These are phyloP conservation scores for Azemiops feae DNA, from an alignment of 2,113 vertebrate species.

Conservation along the genomic window DNA sequence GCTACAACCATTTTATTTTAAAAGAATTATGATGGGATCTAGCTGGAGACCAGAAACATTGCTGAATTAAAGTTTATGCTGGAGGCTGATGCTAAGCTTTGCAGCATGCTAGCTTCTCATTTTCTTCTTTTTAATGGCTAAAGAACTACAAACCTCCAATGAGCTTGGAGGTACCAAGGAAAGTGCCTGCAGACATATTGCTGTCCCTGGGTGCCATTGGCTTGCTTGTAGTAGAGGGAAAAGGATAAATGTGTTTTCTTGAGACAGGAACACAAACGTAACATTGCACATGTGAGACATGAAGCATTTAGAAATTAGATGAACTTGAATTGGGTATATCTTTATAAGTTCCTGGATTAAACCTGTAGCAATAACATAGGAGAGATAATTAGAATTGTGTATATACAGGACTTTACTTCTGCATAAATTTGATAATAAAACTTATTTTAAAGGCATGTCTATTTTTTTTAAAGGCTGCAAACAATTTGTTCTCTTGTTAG, in stretches of 20 bases:
- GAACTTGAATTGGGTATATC: constrained; percentile 41
- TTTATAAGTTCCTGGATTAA: constrained; percentile 49
- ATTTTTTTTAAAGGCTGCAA: constrained; percentile 50
- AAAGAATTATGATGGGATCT: background rate
- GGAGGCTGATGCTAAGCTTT: background rate
- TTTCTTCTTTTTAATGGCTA: background rate
- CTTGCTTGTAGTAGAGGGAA: background rate
- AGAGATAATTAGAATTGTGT: constrained; percentile 56
- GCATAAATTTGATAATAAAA: constrained; percentile 66
- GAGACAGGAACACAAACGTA: constrained; percentile 43
- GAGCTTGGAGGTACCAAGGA: background rate
- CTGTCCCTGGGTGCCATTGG: background rate
- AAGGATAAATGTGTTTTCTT: constrained; percentile 32
- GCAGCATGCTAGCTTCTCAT: background rate
- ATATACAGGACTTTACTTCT: constrained; percentile 56
- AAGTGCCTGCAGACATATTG: background rate
- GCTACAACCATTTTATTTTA: constrained; percentile 21
- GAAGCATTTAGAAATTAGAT: constrained; percentile 35
- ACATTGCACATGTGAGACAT: constrained; percentile 43
- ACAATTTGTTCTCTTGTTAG: constrained; percentile 68
- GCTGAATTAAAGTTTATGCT: background rate
- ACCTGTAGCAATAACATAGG: constrained; percentile 38
- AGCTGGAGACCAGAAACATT: background rate
- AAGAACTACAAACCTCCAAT: background rate
- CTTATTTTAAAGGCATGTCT: constrained; percentile 66